Conservation (phyloP, 2,888 invertebrate genomes). For the Creontiades dilutus region DNA sequence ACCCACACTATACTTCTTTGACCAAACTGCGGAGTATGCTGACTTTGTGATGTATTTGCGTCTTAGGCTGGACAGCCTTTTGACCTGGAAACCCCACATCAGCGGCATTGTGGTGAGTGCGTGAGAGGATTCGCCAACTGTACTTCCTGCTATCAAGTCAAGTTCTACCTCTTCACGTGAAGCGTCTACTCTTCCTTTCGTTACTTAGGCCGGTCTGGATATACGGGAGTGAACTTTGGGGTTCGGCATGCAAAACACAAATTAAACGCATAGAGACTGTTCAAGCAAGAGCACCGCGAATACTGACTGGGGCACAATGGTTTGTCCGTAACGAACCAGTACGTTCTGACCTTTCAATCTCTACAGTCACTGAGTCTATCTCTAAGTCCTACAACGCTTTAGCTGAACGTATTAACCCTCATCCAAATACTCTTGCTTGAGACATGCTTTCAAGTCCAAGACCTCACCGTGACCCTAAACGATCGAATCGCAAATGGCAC, state of each 20-base stretch:
- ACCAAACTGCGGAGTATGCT: slow-evolving; percentile 44
- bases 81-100: too few relatives aligned
- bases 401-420: slow-evolving; percentile 4
- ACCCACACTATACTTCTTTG: too few relatives aligned
- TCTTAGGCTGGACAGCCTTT: slow-evolving; percentile 44
- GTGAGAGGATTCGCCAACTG: too few relatives aligned
- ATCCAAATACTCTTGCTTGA: neutral
- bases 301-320: slow-evolving; percentile 35
- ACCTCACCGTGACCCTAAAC: too few relatives aligned
- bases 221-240: slow-evolving; percentile 25
- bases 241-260: slow-evolving; percentile 20
- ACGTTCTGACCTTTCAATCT: slow-evolving; percentile 11
- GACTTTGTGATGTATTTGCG: slow-evolving; percentile 28
- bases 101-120: too few relatives aligned
- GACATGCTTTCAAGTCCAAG: too few relatives aligned
- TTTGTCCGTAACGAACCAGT: slow-evolving; percentile 21
- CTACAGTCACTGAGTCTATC: too few relatives aligned
- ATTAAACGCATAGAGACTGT: slow-evolving; percentile 12
- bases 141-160: too few relatives aligned
- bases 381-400: slow-evolving; percentile 3
- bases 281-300: too few relatives aligned
- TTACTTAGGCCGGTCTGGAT: neutral
- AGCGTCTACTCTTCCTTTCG: neutral
- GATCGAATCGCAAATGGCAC: too few relatives aligned
- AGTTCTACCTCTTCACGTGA: too few relatives aligned